Percentiles rank a stretch among this genome's conserved stretches.
These are phyloP conservation scores for Drosophila neocordata DNA, from an alignment of 1,140 invertebrate genomes.

Conservation along the genomic window DNA sequence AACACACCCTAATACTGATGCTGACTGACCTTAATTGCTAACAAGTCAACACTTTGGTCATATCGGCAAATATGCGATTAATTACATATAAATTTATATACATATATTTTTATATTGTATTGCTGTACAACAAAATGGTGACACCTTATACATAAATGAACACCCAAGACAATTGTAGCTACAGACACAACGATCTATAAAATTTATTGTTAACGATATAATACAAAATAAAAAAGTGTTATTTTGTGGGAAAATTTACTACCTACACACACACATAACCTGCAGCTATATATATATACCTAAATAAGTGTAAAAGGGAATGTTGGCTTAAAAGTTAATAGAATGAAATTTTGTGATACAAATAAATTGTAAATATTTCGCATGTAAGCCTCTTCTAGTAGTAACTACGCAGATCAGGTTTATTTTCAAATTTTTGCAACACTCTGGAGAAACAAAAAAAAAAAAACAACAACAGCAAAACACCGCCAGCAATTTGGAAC, in stretches of 20 bases:
- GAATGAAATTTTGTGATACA: too few relatives aligned
- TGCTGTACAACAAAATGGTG: conserved; percentile 23
- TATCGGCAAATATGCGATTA: conserved; percentile 67
- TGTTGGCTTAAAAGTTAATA: background rate
- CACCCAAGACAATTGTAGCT: conserved; percentile 41
- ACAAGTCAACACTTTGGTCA: conserved; percentile 69
- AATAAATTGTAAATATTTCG: background rate
- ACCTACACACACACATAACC: conserved; percentile 25
- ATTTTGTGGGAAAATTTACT: conserved; percentile 12
- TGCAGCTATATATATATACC: conserved; percentile 22
- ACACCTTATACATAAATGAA: conserved; percentile 73
- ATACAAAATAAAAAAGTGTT: conserved; percentile 69
- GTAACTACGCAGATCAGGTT: background rate
- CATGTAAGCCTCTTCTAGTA: background rate
- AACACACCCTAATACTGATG: conserved; percentile 28
- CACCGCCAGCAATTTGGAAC: background rate
- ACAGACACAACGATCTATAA: conserved; percentile 43
- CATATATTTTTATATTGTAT: background rate
- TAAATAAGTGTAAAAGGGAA: background rate
- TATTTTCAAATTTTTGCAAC: background rate
- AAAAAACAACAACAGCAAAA: background rate
- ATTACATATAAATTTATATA: conserved; percentile 28
- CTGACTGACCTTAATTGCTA: conserved; percentile 70
- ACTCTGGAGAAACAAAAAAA: background rate
- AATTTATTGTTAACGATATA: conserved; percentile 78